A percentile compares a stretch with the other conserved stretches of the same genome.
Evolutionary conservation across 2,888 invertebrate species (phyloP).

Genomic region (Idaea straminata): DNA sequence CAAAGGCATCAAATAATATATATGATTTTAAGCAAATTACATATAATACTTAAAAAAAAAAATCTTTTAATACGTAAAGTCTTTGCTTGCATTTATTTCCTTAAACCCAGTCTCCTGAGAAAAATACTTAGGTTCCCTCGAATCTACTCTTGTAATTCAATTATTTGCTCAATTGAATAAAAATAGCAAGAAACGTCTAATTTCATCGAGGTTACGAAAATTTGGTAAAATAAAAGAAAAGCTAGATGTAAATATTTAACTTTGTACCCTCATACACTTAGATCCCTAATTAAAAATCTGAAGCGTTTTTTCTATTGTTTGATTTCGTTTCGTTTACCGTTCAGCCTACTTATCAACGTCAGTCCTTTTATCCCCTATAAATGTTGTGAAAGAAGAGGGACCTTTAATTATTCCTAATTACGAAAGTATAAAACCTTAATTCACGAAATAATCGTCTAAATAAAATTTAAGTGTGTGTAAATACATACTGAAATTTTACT

Average conservation of each 20-base stretch:
- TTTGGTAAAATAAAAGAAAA: neutral
- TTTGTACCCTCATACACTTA: constrained; percentile 1
- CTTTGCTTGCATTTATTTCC: neutral
- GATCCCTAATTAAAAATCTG: constrained; percentile 1
- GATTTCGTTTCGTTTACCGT: constrained; percentile 1
- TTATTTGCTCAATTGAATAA: neutral
- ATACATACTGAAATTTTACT: no score
- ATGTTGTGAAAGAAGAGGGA: neutral
- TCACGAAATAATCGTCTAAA: no score
- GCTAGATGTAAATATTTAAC: neutral
- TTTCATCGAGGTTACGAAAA: constrained; percentile 2
- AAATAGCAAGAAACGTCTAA: neutral
- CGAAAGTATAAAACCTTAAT: neutral
- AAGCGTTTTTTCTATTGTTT: neutral
- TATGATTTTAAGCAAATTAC: no score
- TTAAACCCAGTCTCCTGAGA: neutral
- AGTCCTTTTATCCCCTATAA: neutral
- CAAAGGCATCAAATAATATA: no score
- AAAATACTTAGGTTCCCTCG: neutral
- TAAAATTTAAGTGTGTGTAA: no score
- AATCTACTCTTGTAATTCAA: constrained; percentile 4
- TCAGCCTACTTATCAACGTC: neutral
- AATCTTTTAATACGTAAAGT: neutral
- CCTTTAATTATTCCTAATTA: neutral
- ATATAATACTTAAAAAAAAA: no score